These are phyloP conservation scores for Leucophenga maculata DNA, from an alignment of 2,888 invertebrate species.

Conservation along the genomic window DNA sequence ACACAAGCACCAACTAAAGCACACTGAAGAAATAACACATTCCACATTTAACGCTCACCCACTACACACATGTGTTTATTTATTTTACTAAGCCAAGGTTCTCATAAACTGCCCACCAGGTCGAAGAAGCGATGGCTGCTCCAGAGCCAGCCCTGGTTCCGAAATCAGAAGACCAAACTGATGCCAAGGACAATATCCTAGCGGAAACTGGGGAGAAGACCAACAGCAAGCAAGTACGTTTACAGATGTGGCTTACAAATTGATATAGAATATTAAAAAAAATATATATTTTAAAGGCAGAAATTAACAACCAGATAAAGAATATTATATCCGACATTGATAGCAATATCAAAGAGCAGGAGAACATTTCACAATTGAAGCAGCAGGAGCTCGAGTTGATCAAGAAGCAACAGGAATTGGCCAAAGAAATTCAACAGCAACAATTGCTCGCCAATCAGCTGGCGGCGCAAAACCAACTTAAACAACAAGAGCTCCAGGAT, in stretches of 20 bases:
- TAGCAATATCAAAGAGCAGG: slow-evolving; percentile 74
- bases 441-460: slow-evolving; percentile 54
- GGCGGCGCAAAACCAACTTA: slow-evolving; percentile 49
- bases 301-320: slow-evolving; percentile 75
- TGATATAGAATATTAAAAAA: slow-evolving; percentile 76
- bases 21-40: background rate
- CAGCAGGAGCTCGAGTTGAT: slow-evolving; percentile 56
- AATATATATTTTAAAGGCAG: slow-evolving; percentile 71
- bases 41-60: background rate
- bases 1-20: background rate
- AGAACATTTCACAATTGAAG: slow-evolving; percentile 59
- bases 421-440: slow-evolving; percentile 58
- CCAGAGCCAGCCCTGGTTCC: background rate
- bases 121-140: background rate
- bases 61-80: background rate
- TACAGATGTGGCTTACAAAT: background rate
- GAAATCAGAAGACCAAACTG: background rate
- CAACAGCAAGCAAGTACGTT: slow-evolving; percentile 2
- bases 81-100: no score
- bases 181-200: background rate
- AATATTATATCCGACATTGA: slow-evolving; percentile 78
- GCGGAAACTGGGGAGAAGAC: background rate
- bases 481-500: slow-evolving; percentile 47
- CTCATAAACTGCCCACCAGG: background rate
- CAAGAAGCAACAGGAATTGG: slow-evolving; percentile 56